Evolutionary conservation across 1,140 invertebrate species (phyloP), one percentile per base, ranked within the genome.

Genomic region (Ladona fulva): DNA sequence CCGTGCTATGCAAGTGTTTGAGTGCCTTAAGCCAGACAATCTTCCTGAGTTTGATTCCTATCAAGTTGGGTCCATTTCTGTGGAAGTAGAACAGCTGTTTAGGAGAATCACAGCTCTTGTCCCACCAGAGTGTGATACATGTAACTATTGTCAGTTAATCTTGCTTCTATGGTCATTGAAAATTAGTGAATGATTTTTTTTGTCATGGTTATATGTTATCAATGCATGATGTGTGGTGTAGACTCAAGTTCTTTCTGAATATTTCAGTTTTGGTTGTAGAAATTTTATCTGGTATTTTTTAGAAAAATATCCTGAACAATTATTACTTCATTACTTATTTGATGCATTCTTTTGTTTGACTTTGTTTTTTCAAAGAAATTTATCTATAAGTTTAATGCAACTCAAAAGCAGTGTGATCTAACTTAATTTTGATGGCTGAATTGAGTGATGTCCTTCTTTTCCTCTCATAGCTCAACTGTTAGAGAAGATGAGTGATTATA

Each of bases 1-100:
- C 59, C 87, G 90, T 81, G 91, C 93, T 11, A 89, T 92, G 78
- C 87, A 92, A 80, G 82, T 98, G 24, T 97, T 94, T 84, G 91
- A 94, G 80, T 95, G 95, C 82, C 97, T 94, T 84, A 90, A 89
- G 78, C 95, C 95, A 8, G 88, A 91, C 73, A 86, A 89, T 52
- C 81, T 97, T 24, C 96, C 96, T 0, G 93, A 93, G 81, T 95
- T 95, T 84, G 93, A 95, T 83, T 93, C 94, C 0, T 91, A 91
- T 79, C 89, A 87, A 82, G 86, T 90, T 11, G 89, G 88, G 24
- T 93, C 90, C 12, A 93, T 96, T 24, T 90, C 90, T 25, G 83
- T 86, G 19, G 94, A 96, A 79, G 91, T 91, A 10, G 94, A 96
- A 84, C 86, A 88, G 78, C 84, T 97, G 25, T 90, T 97, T 76